A percentile compares a stretch with the other conserved stretches of the same genome.
Conservation (phyloP, 2,888 invertebrate species). For the Cataglyphis cursor region DNA sequence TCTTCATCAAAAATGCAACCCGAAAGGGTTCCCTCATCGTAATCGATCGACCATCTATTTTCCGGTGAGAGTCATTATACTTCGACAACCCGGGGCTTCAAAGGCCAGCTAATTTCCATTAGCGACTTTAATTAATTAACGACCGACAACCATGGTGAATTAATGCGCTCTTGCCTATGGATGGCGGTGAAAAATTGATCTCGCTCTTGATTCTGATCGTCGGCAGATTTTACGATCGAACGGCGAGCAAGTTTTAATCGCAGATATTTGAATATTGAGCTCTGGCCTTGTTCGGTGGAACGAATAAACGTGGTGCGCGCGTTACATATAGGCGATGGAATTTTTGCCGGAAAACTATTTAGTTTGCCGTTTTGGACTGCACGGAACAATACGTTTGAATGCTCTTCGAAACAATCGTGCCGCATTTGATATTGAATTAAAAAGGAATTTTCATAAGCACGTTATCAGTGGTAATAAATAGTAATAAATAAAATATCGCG, state of each 20-base stretch:
- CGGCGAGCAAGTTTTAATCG: neutral
- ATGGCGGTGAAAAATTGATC: slow-evolving; percentile 41
- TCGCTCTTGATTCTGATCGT: neutral
- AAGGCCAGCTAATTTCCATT: slow-evolving; percentile 58
- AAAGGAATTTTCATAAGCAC: neutral
- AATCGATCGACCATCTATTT: slow-evolving; percentile 71
- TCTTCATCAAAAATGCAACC: slow-evolving; percentile 60
- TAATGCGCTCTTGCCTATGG: slow-evolving; percentile 27
- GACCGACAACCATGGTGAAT: slow-evolving; percentile 34
- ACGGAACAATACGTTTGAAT: neutral
- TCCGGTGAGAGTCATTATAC: slow-evolving; percentile 66
- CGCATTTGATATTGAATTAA: neutral
- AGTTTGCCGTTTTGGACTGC: neutral
- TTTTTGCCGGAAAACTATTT: slow-evolving; percentile 3
- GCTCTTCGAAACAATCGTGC: neutral
- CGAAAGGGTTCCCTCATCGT: slow-evolving; percentile 57
- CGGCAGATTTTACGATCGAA: slow-evolving; percentile 2
- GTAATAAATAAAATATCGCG: neutral
- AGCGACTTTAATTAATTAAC: slow-evolving; percentile 72
- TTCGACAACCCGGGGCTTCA: slow-evolving; percentile 41
- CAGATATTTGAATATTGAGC: neutral
- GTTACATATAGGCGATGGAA: neutral
- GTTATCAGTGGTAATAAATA: neutral
- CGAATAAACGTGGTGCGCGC: neutral
- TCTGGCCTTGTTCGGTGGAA: neutral